A percentile compares a stretch with the other conserved stretches of the same genome.
Conservation (phyloP, 2,797 vertebrate species). For the Trichosurus vulpecula region DNA sequence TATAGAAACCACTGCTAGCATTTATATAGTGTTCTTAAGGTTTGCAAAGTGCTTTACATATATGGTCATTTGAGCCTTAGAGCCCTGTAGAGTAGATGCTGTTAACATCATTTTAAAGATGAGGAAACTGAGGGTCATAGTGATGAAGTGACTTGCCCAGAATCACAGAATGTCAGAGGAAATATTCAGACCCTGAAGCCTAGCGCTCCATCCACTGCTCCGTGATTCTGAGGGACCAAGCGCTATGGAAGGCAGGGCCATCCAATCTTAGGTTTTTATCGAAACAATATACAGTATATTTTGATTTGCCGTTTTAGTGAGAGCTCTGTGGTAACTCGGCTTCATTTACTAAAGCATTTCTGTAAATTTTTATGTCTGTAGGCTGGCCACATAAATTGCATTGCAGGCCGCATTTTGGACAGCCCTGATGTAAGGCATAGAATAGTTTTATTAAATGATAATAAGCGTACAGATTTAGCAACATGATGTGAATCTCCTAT, state of each 20-base stretch:
- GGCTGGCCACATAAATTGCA: too few species aligned
- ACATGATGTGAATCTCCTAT: not conserved
- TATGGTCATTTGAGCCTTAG: not conserved
- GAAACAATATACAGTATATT: too few species aligned
- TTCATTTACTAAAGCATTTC: too few species aligned
- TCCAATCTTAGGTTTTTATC: too few species aligned
- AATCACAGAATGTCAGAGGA: not conserved
- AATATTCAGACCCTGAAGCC: not conserved
- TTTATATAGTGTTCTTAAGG: not conserved
- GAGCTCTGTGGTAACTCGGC: too few species aligned
- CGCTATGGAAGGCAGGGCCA: not conserved
- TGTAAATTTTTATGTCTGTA: too few species aligned
- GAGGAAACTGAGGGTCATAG: not conserved
- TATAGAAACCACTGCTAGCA: not conserved
- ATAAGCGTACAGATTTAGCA: not conserved
- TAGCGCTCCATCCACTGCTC: not conserved
- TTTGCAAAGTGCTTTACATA: not conserved
- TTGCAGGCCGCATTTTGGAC: too few species aligned
- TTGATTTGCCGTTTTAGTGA: too few species aligned
- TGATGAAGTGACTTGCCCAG: too few species aligned
- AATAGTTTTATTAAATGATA: not conserved
- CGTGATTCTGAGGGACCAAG: not conserved
- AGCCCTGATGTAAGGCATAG: too few species aligned
- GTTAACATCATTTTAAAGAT: not conserved
- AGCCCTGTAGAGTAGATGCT: not conserved